These are phyloP conservation scores for Reticulitermes lucifugus DNA, from an alignment of 2,888 invertebrate genomes.

Conservation along the genomic window DNA sequence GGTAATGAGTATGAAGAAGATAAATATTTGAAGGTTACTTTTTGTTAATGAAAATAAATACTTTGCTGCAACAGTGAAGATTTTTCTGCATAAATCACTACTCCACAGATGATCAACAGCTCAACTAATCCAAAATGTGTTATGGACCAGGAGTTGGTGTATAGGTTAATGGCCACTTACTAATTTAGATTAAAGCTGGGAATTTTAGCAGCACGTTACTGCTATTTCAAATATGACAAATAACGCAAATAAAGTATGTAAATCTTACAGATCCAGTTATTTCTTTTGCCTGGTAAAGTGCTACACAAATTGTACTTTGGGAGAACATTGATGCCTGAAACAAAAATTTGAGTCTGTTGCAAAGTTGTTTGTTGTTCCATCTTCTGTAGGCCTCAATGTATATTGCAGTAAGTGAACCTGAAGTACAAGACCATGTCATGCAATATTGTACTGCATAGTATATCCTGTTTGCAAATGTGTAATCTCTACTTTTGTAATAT, in stretches of 20 bases:
- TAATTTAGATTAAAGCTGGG: neutral
- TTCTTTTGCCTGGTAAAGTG: neutral
- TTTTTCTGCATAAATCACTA: neutral
- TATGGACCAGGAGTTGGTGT: neutral
- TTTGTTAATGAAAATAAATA: neutral
- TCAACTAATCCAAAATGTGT: neutral
- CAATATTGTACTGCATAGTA: neutral
- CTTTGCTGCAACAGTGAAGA: neutral
- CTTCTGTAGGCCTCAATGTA: neutral
- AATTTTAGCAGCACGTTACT: slow-evolving; percentile 2
- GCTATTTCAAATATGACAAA: slow-evolving; percentile 23
- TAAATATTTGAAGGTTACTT: neutral
- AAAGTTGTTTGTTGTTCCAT: neutral
- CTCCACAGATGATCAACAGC: neutral
- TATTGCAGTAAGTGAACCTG: neutral
- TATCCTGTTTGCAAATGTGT: neutral
- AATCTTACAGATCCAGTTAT: neutral
- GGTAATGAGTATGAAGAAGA: neutral
- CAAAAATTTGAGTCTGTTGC: neutral
- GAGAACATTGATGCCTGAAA: neutral
- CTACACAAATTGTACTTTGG: slow-evolving; percentile 2
- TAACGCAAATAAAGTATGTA: neutral
- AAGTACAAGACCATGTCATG: slow-evolving; percentile 4
- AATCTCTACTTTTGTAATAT: neutral
- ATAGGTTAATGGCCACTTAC: neutral